Conservation (phyloP, 2,888 invertebrate species). For the Perizoma affinitatum region DNA sequence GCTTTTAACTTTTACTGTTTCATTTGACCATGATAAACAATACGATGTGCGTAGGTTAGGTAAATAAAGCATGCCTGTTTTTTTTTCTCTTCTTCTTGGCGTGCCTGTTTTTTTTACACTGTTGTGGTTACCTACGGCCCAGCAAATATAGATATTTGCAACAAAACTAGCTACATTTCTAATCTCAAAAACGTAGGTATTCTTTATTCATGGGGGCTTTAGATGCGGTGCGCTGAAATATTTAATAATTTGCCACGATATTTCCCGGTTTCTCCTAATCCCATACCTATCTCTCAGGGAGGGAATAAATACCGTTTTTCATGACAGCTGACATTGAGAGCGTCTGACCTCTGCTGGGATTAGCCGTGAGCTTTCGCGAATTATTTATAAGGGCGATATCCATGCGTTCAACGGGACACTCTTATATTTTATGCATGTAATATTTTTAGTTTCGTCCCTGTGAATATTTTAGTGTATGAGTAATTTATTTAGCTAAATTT, state of each 20-base stretch:
- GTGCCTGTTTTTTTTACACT: too few relatives aligned
- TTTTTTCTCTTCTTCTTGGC: too few relatives aligned
- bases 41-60: too few relatives aligned
- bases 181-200: background rate
- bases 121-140: too few relatives aligned
- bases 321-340: constrained; percentile 36
- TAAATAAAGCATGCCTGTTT: too few relatives aligned
- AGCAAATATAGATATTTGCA: too few relatives aligned
- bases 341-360: constrained; percentile 32
- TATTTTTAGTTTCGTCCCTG: constrained; percentile 29
- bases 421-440: constrained; percentile 33
- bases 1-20: background rate
- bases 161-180: background rate
- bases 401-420: constrained; percentile 21
- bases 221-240: constrained; percentile 9
- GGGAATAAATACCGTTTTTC: constrained; percentile 37
- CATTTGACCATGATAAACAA: too few relatives aligned
- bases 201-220: background rate
- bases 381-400: constrained; percentile 32
- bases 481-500: constrained; percentile 11
- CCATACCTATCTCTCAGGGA: constrained; percentile 29
- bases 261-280: constrained; percentile 26
- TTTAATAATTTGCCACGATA: constrained; percentile 32
- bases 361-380: constrained; percentile 31
- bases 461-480: constrained; percentile 17